phyloP scores from a whole-genome alignment of 1,140 invertebrate species.

The Bombus difficillimus region DNA sequence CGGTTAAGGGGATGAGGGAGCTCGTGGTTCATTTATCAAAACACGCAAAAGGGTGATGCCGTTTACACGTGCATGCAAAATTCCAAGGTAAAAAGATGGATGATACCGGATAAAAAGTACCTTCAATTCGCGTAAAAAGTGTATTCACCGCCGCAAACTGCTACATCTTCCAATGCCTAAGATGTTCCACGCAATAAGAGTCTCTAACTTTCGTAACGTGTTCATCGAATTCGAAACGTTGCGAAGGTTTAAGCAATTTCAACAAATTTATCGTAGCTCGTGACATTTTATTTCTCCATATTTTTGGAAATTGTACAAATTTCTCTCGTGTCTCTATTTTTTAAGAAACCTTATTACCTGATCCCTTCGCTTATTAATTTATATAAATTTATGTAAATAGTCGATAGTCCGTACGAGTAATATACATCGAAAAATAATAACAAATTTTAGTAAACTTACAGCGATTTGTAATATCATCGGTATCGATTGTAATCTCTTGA shows the following conservation, averaged over 20 bases:
- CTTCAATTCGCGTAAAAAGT: neutral
- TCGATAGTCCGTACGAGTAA: too few relatives aligned
- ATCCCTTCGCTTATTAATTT: too few relatives aligned
- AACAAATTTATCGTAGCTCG: neutral
- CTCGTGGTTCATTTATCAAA: constrained; percentile 76
- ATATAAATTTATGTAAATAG: too few relatives aligned
- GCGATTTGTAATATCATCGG: too few relatives aligned
- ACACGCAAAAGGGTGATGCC: constrained; percentile 68
- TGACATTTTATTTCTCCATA: too few relatives aligned
- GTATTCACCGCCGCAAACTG: neutral
- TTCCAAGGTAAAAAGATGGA: constrained; percentile 40
- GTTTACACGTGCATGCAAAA: constrained; percentile 55
- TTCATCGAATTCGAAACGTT: neutral
- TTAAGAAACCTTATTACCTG: too few relatives aligned
- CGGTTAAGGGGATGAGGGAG: constrained; percentile 58
- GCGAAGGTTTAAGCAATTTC: rapidly evolving
- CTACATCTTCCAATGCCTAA: too few relatives aligned
- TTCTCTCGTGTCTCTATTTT: too few relatives aligned
- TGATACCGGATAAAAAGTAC: neutral
- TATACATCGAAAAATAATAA: too few relatives aligned
- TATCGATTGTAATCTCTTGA: too few relatives aligned
- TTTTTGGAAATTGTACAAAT: neutral
- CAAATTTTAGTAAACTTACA: too few relatives aligned
- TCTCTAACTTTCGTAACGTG: neutral
- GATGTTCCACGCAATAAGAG: too few relatives aligned